A percentile compares a stretch with the other conserved stretches of the same genome.
These are phyloP conservation scores for Chaetodon trifascialis DNA, from an alignment of 2,113 vertebrate genomes.

Conservation along the genomic window DNA sequence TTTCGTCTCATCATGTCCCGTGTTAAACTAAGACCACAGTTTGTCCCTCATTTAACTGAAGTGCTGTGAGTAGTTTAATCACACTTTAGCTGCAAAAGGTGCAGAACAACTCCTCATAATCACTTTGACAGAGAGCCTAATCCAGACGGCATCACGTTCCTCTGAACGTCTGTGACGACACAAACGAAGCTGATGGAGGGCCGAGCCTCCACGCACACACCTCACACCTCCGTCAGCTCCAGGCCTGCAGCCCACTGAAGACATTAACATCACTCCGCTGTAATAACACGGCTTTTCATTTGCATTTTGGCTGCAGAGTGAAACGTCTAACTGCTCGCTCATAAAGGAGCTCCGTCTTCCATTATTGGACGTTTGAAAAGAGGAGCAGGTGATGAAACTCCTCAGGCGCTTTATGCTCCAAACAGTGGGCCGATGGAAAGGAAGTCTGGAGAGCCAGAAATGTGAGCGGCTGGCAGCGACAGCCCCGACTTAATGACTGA, in stretches of 20 bases:
- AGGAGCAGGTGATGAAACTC: conserved; percentile 1
- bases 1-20: no score
- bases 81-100: no score
- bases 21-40: no score
- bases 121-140: no score
- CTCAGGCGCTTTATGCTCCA: conserved; percentile 19
- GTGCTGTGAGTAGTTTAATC: no score
- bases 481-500: neutral
- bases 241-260: neutral
- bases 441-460: neutral
- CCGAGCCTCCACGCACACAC: neutral
- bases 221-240: no score
- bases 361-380: conserved; percentile 5
- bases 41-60: no score
- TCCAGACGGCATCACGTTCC: no score
- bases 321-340: neutral
- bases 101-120: no score
- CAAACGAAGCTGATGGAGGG: neutral
- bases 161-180: no score
- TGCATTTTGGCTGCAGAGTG: conserved; percentile 9
- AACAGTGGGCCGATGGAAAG: neutral
- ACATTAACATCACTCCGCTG: neutral
- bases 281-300: conserved; percentile 10
- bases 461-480: neutral
- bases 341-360: neutral